A percentile compares a stretch with the other conserved stretches of the same genome.
Evolutionary conservation across 2,888 invertebrate genomes (phyloP).

Genomic region (Agrotis puta): DNA sequence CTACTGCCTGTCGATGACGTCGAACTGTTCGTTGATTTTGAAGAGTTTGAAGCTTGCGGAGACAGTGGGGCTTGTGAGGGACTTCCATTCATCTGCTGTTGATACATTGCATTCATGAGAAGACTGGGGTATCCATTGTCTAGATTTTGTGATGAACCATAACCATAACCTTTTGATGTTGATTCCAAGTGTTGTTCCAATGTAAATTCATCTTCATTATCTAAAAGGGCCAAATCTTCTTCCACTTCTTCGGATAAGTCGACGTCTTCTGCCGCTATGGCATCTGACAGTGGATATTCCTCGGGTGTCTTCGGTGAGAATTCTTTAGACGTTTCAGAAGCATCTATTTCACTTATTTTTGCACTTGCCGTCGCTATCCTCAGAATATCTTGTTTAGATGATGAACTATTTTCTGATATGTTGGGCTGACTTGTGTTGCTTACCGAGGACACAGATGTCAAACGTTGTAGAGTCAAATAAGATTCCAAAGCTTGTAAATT

Average conservation of each 20-base stretch:
- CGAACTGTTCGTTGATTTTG: slow-evolving; percentile 87
- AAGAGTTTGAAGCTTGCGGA: slow-evolving; percentile 85
- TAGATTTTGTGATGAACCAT: slow-evolving; percentile 90
- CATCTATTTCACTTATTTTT: slow-evolving; percentile 87
- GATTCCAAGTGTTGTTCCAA: slow-evolving; percentile 90
- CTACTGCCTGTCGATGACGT: slow-evolving; percentile 85
- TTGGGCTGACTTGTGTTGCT: slow-evolving; percentile 81
- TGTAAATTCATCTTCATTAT: slow-evolving; percentile 94
- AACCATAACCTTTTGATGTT: slow-evolving; percentile 85
- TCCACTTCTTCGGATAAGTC: slow-evolving; percentile 94
- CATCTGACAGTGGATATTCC: slow-evolving; percentile 88
- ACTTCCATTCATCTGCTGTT: slow-evolving; percentile 89
- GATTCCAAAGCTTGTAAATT: slow-evolving; percentile 97
- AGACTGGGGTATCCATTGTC: slow-evolving; percentile 94
- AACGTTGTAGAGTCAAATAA: slow-evolving; percentile 95
- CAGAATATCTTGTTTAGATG: slow-evolving; percentile 93
- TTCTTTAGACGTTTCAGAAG: slow-evolving; percentile 81
- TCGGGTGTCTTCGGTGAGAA: slow-evolving; percentile 88
- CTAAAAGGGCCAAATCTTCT: slow-evolving; percentile 94
- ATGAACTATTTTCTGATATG: slow-evolving; percentile 78
- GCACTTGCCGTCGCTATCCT: slow-evolving; percentile 92
- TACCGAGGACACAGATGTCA: slow-evolving; percentile 93
- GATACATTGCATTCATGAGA: slow-evolving; percentile 93
- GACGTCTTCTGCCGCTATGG: slow-evolving; percentile 91
- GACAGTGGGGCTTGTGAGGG: slow-evolving; percentile 86